Evolutionary conservation across 2,113 vertebrate genomes (phyloP), one percentile per base, ranked within the genome.

Genomic region (Chionodraco myersi): DNA sequence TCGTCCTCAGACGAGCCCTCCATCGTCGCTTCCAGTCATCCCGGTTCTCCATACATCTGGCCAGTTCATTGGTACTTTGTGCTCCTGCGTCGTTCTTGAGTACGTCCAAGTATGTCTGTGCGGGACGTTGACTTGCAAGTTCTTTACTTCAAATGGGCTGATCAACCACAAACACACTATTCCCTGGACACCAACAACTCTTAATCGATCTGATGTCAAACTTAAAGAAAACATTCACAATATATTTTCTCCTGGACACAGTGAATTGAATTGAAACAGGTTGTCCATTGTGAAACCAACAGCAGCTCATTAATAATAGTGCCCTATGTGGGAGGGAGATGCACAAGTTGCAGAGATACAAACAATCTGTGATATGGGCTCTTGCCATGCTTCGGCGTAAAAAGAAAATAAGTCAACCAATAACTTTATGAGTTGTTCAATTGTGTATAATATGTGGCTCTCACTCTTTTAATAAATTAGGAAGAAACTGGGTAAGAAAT

Each of bases 221-320:
- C 36, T 58, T 47, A 15, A 47, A 34, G 10, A 1, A 1, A 57
- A 41, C 49, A 41, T 41, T 48, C 9, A 26, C 1, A 63, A 57
- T 23, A 48, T 16, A 26, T 48, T 41, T 62, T 26, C 18, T 16
- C 34, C 10, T 6, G 23, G 36, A n/a, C 54, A 18, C 49, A 21
- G 5, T 30, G 8, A 6, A 45, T 53, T 21, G 1, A 21, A 21
- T 21, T 21, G 21, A 21, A 21, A 21, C 21, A 21, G 21, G 30
- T 34, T 41, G 53, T 26, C 61, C 44, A 53, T 62, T 53, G 41
- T 63, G 71, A 47, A 36, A 58, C n/a, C 4, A 1, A 36, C 23
- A 26, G 36, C 23, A 26, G 36, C 41, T 79, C 7, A n/a, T 77
- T 70, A 80, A 67, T 67, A 79, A 66, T 78, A 67, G 60, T 68